Evolutionary conservation across 2,888 invertebrate genomes (phyloP), one percentile per base, ranked within the genome.

Genomic region (Drosophila formosana): DNA sequence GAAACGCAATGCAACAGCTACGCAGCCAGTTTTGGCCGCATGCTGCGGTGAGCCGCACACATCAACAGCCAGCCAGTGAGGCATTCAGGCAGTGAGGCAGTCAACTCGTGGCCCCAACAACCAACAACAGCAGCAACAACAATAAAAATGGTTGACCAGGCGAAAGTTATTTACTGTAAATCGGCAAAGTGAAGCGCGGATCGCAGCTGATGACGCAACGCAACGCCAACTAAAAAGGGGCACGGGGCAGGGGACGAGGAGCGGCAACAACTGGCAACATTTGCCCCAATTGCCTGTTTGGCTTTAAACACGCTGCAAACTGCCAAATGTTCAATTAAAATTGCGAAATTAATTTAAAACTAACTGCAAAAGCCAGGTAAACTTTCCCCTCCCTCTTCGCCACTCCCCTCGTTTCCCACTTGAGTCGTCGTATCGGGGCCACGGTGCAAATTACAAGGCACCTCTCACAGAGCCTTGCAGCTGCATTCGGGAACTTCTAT

Each of bases 91-190:
- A 5, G 37, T 4, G 37, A 37, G 37, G 11, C 37, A 37, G 37
- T 37, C 37, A 4, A 37, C 13, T 18, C 62, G 62, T 75, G 66
- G 57, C 30, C 41, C 58, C 53, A 41, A 53, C 62, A 56, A 60
- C 32, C 65, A 55, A 18, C 62, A 61, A 25, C 4, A 28, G 18
- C 18, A 18, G 18, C 51, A 62, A 58, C 57, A 51, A 55, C 55
- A 65, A 70, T 49, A 56, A 51, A 69, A 77, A 66, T 66, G 72
- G 63, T 58, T 66, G 79, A 70, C 72, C 77, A 74, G 79, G 80
- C 75, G 83, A 87, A 83, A 83, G 85, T 83, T 83, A 83, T 83
- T 83, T 83, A 83, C 83, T 83, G 83, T 80, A 82, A 86, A 78
- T 87, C 82, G 87, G 71, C 75, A 66, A 75, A 84, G 55, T 75